A percentile compares a stretch with the other conserved stretches of the same genome.
Conservation (phyloP, 2,797 vertebrate species). For the Columba guinea region DNA sequence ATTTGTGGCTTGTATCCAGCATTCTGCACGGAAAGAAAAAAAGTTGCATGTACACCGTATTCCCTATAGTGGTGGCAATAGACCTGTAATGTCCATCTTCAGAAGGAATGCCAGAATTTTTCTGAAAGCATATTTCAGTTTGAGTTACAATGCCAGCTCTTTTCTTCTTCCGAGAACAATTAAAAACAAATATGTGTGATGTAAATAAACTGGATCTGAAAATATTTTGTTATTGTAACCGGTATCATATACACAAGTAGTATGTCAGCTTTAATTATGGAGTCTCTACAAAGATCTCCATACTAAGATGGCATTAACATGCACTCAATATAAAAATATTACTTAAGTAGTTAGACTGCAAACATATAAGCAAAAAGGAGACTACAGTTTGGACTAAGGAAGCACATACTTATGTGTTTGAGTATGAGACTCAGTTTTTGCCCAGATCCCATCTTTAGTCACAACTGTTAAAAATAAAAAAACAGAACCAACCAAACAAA, state of each 20-base stretch:
- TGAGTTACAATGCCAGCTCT: neutral
- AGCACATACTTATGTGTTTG: neutral
- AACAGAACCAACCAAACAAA: no score
- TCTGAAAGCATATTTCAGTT: neutral
- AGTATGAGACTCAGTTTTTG: neutral
- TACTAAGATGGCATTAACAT: neutral
- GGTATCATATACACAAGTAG: neutral
- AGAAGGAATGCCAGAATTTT: neutral
- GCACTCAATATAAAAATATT: neutral
- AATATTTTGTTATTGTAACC: neutral
- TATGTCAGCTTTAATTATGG: neutral
- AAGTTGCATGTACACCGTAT: neutral
- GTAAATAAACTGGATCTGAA: neutral
- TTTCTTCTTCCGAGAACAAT: neutral
- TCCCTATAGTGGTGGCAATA: neutral
- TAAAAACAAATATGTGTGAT: neutral
- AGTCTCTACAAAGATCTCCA: neutral
- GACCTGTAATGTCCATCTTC: neutral
- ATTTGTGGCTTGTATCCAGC: neutral
- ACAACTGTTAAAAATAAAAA: neutral
- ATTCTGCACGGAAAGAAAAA: neutral
- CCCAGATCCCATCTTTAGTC: neutral
- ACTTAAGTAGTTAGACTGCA: neutral
- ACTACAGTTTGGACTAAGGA: neutral
- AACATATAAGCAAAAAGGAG: neutral